These are phyloP conservation scores for Anguilla japonica DNA, from an alignment of 2,113 vertebrate genomes.

Conservation along the genomic window DNA sequence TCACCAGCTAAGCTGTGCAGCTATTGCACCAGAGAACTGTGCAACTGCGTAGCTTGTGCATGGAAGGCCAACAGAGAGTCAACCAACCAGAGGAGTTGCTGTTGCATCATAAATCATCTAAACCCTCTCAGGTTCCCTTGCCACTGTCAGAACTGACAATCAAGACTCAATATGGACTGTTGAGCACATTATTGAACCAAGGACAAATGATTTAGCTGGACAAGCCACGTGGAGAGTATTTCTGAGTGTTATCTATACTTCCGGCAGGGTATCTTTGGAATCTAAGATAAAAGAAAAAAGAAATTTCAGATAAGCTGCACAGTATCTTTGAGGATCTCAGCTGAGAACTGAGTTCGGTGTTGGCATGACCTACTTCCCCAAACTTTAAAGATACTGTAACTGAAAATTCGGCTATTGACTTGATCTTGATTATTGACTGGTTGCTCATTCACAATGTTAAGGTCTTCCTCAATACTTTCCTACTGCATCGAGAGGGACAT, in stretches of 20 bases:
- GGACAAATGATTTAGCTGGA: no score
- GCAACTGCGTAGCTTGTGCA: neutral
- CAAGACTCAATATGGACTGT: no score
- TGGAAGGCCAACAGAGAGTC: neutral
- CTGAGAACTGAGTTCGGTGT: neutral
- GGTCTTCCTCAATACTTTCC: neutral
- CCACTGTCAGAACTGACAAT: no score
- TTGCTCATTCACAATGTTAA: neutral
- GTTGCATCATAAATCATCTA: no score
- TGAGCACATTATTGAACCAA: no score
- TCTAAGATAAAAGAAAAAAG: no score
- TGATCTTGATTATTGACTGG: no score
- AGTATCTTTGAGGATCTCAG: neutral
- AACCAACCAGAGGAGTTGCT: neutral
- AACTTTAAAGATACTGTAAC: no score
- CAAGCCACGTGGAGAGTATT: no score
- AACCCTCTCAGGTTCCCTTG: no score
- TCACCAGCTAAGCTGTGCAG: neutral
- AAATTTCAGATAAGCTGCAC: neutral
- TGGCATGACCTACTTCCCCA: no score
- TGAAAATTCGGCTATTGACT: no score
- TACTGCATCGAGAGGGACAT: neutral
- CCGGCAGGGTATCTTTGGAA: neutral
- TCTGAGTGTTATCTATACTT: neutral
- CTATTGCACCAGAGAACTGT: neutral